Conservation (phyloP, 2,797 vertebrate genomes). For the Coregonus ussuriensis region DNA sequence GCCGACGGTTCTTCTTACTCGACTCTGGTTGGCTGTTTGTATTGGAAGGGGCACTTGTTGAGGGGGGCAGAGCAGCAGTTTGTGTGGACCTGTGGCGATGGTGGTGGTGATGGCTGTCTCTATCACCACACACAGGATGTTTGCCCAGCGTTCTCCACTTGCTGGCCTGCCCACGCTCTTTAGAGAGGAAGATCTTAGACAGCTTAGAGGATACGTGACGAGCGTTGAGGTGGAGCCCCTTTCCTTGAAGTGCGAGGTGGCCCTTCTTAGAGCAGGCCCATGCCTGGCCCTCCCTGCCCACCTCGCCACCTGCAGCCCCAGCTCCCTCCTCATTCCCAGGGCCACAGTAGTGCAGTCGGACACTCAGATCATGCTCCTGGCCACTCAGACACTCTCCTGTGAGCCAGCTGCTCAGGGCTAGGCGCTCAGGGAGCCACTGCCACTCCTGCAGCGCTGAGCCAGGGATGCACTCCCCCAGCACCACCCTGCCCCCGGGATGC, state of each 20-base stretch:
- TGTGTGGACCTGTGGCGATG: constrained; percentile 29
- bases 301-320: constrained; percentile 36
- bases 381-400: constrained; percentile 78
- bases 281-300: constrained; percentile 61
- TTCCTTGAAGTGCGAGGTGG: constrained; percentile 73
- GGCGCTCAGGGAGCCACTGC: constrained; percentile 68
- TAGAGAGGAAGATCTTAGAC: constrained; percentile 78
- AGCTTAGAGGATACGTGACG: constrained; percentile 73
- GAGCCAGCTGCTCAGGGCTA: constrained; percentile 68
- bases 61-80: constrained; percentile 16
- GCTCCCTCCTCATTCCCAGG: constrained; percentile 30
- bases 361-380: constrained; percentile 60
- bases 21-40: constrained; percentile 29
- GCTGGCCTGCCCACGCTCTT: constrained; percentile 80
- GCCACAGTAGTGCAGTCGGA: constrained; percentile 73
- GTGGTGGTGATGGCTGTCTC: constrained; percentile 26
- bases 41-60: constrained; percentile 25
- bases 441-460: constrained; percentile 74
- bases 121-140: constrained; percentile 74
- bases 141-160: constrained; percentile 80
- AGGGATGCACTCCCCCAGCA: constrained; percentile 68
- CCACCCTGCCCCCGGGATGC: constrained; percentile 49
- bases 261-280: constrained; percentile 87
- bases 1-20: constrained; percentile 40
- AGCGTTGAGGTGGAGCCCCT: constrained; percentile 79